A percentile compares a stretch with the other conserved stretches of the same genome.
These are phyloP conservation scores for Brenthis ino DNA, from an alignment of 2,888 invertebrate genomes.

Conservation along the genomic window DNA sequence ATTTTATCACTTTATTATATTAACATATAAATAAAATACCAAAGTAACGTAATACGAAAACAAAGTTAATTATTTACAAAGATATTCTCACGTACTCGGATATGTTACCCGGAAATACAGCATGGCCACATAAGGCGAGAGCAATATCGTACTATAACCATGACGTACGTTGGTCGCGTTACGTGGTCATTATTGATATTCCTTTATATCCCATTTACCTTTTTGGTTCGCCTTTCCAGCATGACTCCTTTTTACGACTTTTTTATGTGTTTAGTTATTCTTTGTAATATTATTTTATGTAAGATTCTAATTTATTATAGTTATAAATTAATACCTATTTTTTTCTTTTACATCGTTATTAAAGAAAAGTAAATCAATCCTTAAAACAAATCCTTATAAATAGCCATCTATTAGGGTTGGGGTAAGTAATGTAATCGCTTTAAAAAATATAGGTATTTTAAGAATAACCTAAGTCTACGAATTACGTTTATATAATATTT, in stretches of 20 bases:
- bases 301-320: not conserved
- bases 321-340: not conserved
- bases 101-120: slow-evolving; percentile 27
- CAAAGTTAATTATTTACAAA: slow-evolving; percentile 15
- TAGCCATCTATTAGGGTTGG: no score
- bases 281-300: slow-evolving; percentile 6
- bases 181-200: slow-evolving; percentile 78
- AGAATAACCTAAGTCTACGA: no score
- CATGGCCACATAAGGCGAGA: slow-evolving; percentile 64
- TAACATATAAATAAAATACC: not conserved
- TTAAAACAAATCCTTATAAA: no score
- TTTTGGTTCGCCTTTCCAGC: slow-evolving; percentile 68
- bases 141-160: slow-evolving; percentile 38
- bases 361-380: no score
- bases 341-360: not conserved
- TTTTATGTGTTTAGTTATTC: slow-evolving; percentile 39
- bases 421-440: no score
- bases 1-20: no score
- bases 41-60: slow-evolving; percentile 5
- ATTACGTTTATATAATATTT: no score
- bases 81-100: slow-evolving; percentile 14
- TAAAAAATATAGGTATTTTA: no score
- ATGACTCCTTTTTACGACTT: slow-evolving; percentile 61
- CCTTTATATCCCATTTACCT: slow-evolving; percentile 79
- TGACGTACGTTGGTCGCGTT: slow-evolving; percentile 63